Base-by-base conservation (phyloP, 1,140 invertebrate species). In the Neotoxoptera formosana region DNA sequence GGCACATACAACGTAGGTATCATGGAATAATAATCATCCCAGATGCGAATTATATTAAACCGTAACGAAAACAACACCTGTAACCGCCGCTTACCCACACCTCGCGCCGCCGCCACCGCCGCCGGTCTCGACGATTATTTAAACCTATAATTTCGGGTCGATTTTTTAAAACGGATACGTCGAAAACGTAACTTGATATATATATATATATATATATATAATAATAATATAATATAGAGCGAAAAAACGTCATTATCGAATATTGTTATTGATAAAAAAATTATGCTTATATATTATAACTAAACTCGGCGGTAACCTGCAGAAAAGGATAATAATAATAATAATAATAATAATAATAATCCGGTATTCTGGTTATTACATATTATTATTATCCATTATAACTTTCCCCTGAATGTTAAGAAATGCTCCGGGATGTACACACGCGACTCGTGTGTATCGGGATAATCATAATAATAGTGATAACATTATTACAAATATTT, bases 401-500 rank as follows among this genome's bases (percentile, higher is more conserved):
- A 87, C 84, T 87, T 87, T 87, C 84, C 84, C 41, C 4, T n/a
- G 25, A n/a, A 48, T n/a, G n/a, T 87, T 87, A 47, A 47, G 30
- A 48, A 87, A 87, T 87, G 84, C 41, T 48, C 30, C 84, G 21
- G 84, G 45, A 87, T 48, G 84, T 87, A 87, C 20, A 48, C 25
- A n/a, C 23, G 36, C 23, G 23, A 86, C 83, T 84, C 36, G 34
- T 86, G 9, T 86, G n/a, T n/a, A n/a, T n/a, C n/a, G n/a, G n/a
- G n/a, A n/a, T n/a, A n/a, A 45, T 45, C 83, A 0, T 23, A 23
- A 45, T 86, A 86, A 83, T 83, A 17, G 25, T 86, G 45, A 86
- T 41, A 45, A 86, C 47, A 45, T 86, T 48, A 87, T 48, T 87
- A 87, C 30, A 30, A 30, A 48, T 87, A 87, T 87, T 87, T 87